Evolutionary conservation across 1,140 invertebrate genomes (phyloP), one percentile per base, ranked within the genome.

Genomic region (Bombus superbus): DNA sequence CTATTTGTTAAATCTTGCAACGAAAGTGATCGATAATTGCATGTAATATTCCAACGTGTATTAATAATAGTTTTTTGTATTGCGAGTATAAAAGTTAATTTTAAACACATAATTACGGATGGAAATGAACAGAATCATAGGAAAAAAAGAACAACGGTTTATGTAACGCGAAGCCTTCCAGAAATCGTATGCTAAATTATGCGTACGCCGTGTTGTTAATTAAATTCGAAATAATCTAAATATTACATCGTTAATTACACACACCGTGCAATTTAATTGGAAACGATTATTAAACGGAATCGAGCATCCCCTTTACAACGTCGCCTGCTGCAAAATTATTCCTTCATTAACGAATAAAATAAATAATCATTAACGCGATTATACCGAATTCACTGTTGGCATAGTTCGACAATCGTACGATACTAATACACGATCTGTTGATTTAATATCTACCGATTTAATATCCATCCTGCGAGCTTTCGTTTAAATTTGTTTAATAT

Each of bases 291-390:
- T 64, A 74, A 82, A 47, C 42, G 40, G n/a, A 35, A 28, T 44
- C 47, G 10, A 15, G 62, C n/a, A 35, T 28, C 28, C 32, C 15
- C 64, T 74, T 82, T 42, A 11, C 25, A 18, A 3, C 18, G 32
- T 62, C 25, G 9, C 38, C 47, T 18, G 68, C 11, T 11, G 32
- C 28, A 32, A 42, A 44, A 81, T 73, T 81, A 64, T 74, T 74
- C 40, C 53, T 64, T 47, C 25, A 25, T 47, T 74, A 64, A 47
- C 53, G 72, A 66, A 75, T 66, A 66, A 35, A 74, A 75, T 83
- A 75, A 83, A 83, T 82, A 73, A 82, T 83, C 35, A 75, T 83
- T 75, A 83, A 83, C 57, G 22, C n/a, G 40, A 64, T 74, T 47
- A 42, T 59, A 42, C 4, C 53, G 35, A 57, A 38, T 42, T 40